Evolutionary conservation across 2,113 vertebrate genomes (phyloP), one percentile per base, ranked within the genome.

Genomic region (Oreochromis niloticus): DNA sequence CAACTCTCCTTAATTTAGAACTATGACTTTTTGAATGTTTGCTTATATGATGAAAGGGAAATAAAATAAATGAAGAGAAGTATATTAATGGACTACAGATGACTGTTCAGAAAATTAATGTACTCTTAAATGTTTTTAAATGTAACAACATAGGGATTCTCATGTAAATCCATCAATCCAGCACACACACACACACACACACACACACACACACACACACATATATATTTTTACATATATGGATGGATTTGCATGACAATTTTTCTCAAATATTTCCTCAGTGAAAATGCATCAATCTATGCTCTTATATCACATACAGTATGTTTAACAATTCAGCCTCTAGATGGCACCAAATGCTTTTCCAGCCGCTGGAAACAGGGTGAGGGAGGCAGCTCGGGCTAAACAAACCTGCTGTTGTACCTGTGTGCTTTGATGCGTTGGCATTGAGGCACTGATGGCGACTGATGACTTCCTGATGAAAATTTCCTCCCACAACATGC

Each of bases 401-500:
- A 48, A 81, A 71, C 14, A 43, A 81, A 81, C 56, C 71, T 87
- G 73, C 87, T 85, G 55, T 79, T 85, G 12, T 86, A 89, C 79
- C 78, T 86, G 82, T 61, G 68, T 71, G 87, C 68, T 80, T 57
- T 91, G 24, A 87, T 84, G 78, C 81, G 17, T 2, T 32, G 6
- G 24, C 2, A 27, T 68, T 59, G 48, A 56, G 84, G 34, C 19
- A 3, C 82, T 87, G 88, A 87, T 87, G 82, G 82, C 46, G 34
- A 71, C 84, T 92, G 91, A 91, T 93, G 85, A 91, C 55, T 92
- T 93, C 87, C 88, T 95, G 94, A 93, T 88, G 84, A 94, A 83
- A 61, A 85, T 87, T 91, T 95, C 90, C 90, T 94, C 84, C 66
- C 84, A 83, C 83, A 66, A 50, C 27, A 27, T 52, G 66, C 83